phyloP scores from a whole-genome alignment of 2,113 vertebrate species.

The Erythrocercus mccallii region DNA sequence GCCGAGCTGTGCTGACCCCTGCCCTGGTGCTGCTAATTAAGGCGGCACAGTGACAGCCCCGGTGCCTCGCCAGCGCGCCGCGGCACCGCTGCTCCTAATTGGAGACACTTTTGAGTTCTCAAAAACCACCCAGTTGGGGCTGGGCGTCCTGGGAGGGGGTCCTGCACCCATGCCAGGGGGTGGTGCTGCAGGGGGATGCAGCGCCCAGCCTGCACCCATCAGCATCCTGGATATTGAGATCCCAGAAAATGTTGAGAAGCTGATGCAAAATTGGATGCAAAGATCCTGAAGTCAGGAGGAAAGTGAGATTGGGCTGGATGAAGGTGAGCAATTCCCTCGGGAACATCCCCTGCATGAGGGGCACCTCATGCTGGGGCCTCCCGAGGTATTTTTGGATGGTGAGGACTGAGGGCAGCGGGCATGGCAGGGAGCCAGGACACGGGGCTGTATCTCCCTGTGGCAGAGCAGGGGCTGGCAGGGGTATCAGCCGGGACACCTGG shows the following conservation, averaged over 20 bases:
- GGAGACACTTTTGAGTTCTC: slow-evolving; percentile 74
- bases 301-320: background rate
- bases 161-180: background rate
- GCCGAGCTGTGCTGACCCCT: slow-evolving; percentile 86
- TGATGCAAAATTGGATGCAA: background rate
- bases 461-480: background rate
- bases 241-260: background rate
- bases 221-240: fast-evolving
- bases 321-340: background rate
- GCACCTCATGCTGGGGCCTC: background rate
- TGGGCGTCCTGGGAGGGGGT: background rate
- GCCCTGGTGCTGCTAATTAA: slow-evolving; percentile 92
- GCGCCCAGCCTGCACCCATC: background rate
- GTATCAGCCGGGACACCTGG: background rate
- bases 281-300: background rate
- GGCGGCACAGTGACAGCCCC: slow-evolving; percentile 88
- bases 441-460: fast-evolving
- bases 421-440: background rate
- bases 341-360: fast-evolving
- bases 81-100: slow-evolving; percentile 87
- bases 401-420: background rate
- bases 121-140: slow-evolving; percentile 57
- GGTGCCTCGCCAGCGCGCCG: slow-evolving; percentile 80
- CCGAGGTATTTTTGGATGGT: background rate
- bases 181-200: background rate